Conservation (phyloP, 1,140 invertebrate genomes). For the Drosophila melanica region DNA sequence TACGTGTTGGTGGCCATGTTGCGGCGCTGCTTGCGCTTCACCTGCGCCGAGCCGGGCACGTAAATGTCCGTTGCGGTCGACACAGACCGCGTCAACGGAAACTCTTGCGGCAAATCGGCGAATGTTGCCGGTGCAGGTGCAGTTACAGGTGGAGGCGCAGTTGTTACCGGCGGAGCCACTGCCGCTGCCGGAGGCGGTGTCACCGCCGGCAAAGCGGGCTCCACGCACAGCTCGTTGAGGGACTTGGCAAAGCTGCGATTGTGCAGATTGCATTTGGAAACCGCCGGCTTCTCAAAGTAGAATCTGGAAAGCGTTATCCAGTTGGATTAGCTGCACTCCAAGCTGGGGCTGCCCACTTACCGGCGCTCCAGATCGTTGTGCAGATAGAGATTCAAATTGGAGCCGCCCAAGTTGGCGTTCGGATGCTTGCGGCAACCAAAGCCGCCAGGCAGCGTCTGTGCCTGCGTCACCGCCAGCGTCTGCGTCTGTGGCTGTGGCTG, state of each 20-base stretch:
- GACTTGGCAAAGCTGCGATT: conserved; percentile 80
- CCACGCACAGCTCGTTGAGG: conserved; percentile 78
- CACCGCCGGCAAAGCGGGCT: conserved; percentile 28
- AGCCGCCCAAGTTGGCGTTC: conserved; percentile 37
- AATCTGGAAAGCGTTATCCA: conserved; percentile 44
- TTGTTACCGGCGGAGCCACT: conserved; percentile 19
- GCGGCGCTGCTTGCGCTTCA: conserved; percentile 40
- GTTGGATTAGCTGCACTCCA: not conserved
- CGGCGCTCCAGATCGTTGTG: conserved; percentile 65
- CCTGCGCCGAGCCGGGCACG: not conserved
- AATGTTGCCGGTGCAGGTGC: conserved; percentile 30
- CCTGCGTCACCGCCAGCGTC: conserved; percentile 7
- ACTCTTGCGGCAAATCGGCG: conserved; percentile 76
- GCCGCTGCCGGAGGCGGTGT: conserved; percentile 1
- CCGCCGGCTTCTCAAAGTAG: conserved; percentile 76
- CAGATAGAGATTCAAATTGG: conserved; percentile 60
- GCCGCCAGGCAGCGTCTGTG: conserved; percentile 58
- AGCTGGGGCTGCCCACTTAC: conserved; percentile 22
- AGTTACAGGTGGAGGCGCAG: not conserved
- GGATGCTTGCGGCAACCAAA: conserved; percentile 66
- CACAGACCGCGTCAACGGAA: conserved; percentile 79
- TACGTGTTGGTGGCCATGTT: conserved; percentile 69
- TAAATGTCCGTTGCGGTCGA: conserved; percentile 82
- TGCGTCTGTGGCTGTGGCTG: conserved; percentile 35
- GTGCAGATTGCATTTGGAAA: conserved; percentile 76